Evolutionary conservation across 1,140 invertebrate species (phyloP).

Genomic region (Drosophila melanica): DNA sequence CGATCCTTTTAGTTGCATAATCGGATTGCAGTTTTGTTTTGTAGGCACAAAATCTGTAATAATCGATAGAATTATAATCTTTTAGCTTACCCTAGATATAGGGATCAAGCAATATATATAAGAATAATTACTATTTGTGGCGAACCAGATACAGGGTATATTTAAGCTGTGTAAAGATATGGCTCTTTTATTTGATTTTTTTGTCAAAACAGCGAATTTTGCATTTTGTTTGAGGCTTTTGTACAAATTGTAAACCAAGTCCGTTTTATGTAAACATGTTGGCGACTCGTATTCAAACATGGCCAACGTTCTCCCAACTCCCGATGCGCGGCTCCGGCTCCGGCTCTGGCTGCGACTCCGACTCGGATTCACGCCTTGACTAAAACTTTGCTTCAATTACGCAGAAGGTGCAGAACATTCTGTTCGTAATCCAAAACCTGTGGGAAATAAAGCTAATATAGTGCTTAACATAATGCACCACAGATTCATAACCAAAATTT

Average conservation of each 20-base stretch:
- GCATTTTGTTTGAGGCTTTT: conserved; percentile 48
- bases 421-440: conserved; percentile 72
- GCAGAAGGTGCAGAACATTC: conserved; percentile 57
- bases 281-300: conserved; percentile 76
- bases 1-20: too few species aligned
- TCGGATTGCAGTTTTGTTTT: too few species aligned
- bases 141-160: too few species aligned
- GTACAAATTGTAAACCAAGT: conserved; percentile 69
- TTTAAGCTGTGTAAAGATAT: too few species aligned
- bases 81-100: too few species aligned
- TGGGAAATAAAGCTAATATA: conserved; percentile 80
- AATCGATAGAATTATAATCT: too few species aligned
- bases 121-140: too few species aligned
- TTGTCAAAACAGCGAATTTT: conserved; percentile 57
- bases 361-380: conserved; percentile 8
- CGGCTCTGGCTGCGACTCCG: not conserved
- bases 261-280: conserved; percentile 82
- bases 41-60: too few species aligned
- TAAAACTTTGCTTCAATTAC: conserved; percentile 62
- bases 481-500: conserved; percentile 36
- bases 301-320: conserved; percentile 45
- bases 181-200: conserved; percentile 16
- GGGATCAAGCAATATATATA: too few species aligned
- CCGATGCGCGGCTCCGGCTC: not conserved
- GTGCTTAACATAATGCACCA: conserved; percentile 24